Evolutionary conservation across 2,888 invertebrate genomes (phyloP), one percentile per base, ranked within the genome.

Genomic region (Petrolisthes cinctipes): DNA sequence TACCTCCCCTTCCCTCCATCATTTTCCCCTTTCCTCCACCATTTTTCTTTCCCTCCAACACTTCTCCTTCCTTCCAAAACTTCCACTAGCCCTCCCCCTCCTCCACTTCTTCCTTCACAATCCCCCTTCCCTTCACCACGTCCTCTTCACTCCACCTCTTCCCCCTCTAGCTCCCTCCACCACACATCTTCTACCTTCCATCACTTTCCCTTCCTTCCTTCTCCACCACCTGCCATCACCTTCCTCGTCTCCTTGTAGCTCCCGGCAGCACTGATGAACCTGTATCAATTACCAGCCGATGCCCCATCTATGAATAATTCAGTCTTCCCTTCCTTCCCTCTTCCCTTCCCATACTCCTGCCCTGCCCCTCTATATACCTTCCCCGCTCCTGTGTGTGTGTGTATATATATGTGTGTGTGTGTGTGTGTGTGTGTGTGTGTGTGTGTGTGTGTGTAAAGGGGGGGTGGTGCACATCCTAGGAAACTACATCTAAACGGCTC

Each of bases 201-300:
- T n/a, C 20, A 61, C 76, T 54, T 61, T 61, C 61, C 23, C 11
- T 17, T n/a, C 17, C 23, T 53, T 56, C 23, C 20, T 20, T n/a
- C 53, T 9, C 75, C 53, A 14, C 23, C 14, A n/a, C 76, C 57
- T 23, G 23, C 11, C 11, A n/a, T 23, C 51, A 11, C n/a, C 76
- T 57, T 53, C 76, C 78, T 53, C 80, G 23, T 37, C 84, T 14
- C 54, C 61, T 51, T 57, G 51, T 66, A n/a, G 17, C 51, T 51
- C 76, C 51, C 14, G 20, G 23, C 20, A 11, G 53, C 11, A 37
- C 53, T 14, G 66, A 86, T 86, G 86, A 86, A 86, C 86, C 75
- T 76, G 86, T 86, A 86, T 86, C 86, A 86, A 86, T 86, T 86
- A 86, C 71, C 82, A 75, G 86, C 86, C 86, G 80, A 86, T 86